Base-by-base conservation (phyloP, 1,140 invertebrate species). In the Pararge aegeria region DNA sequence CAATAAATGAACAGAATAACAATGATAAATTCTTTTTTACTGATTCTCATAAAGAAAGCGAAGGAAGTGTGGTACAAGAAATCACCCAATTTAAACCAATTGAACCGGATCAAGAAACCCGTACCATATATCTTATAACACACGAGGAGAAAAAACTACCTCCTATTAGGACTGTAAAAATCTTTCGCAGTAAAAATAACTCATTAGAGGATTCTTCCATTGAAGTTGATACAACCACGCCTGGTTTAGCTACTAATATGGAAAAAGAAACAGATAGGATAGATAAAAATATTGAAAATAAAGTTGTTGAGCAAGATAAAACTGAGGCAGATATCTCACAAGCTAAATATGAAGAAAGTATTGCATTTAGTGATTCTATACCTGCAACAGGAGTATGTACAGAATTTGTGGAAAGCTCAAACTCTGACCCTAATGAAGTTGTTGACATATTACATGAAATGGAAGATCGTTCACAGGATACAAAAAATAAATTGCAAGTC, bases 101-200 rank as follows among this genome's bases (percentile, higher is more conserved):
- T 12, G 50, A 55, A 53, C 76, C 79, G 65, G 81, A 90, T 42
- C 60, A 81, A 60, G 86, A 91, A 75, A 93, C 92, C 34, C 91
- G 90, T 64, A 94, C 92, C 72, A 91, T 94, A 52, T 92, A 93
- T 61, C 76, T 94, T 18, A 94, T 94, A 55, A 94, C 93, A 27
- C 93, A 94, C 56, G 93, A 94, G 88, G 93, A 94, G 83, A 91
- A 93, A 55, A 92, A 91, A 87, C 87, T 93, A 75, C 92, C 92
- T 61, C 93, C 93, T 21, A 91, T 93, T 9, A 87, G 93, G 74
- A 92, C 92, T 64, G 82, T 93, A 24, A 93, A 93, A 89, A 91
- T 94, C 75, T 90, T 91, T 69, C 86, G 89, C 40, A 85, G 75
- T 62, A 80, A 85, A 78, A 77, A 64, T 51, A 82, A 79, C 73